A percentile compares a stretch with the other conserved stretches of the same genome.
Conservation (phyloP, 2,797 vertebrate species). For the Moxostoma hubbsi region DNA sequence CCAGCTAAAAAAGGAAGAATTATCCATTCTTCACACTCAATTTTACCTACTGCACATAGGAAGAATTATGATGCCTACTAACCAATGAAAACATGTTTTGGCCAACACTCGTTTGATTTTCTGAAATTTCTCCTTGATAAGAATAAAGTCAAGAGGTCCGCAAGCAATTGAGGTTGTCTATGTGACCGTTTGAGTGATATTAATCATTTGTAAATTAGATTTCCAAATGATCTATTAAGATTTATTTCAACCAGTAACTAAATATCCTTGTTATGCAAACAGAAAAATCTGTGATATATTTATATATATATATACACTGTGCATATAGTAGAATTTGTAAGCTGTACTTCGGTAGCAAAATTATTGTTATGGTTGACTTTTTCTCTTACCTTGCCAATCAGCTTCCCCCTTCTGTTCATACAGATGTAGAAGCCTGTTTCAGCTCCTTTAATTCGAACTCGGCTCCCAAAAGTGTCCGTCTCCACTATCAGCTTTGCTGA, state of each 20-base stretch:
- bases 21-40: constrained; percentile 62
- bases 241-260: not conserved
- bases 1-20: constrained; percentile 60
- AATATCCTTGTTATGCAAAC: not conserved
- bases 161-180: not conserved
- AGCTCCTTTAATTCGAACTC: constrained; percentile 90
- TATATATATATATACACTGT: not conserved
- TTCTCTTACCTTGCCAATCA: constrained; percentile 88
- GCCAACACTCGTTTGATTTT: constrained; percentile 33
- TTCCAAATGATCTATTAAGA: not conserved
- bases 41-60: constrained; percentile 56
- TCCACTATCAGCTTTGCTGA: constrained; percentile 92
- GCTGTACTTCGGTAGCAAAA: too few relatives aligned
- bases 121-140: constrained; percentile 3
- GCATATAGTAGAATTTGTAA: not conserved
- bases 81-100: constrained; percentile 38
- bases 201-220: not conserved
- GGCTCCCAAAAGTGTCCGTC: constrained; percentile 91
- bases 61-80: constrained; percentile 46
- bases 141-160: not conserved
- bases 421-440: constrained; percentile 93
- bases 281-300: constrained; percentile 13
- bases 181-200: not conserved
- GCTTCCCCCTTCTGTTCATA: constrained; percentile 90
- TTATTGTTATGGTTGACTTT: constrained; percentile 8